phyloP scores from a whole-genome alignment of 2,888 invertebrate genomes.

The Chaetogeoica ovagalla region DNA sequence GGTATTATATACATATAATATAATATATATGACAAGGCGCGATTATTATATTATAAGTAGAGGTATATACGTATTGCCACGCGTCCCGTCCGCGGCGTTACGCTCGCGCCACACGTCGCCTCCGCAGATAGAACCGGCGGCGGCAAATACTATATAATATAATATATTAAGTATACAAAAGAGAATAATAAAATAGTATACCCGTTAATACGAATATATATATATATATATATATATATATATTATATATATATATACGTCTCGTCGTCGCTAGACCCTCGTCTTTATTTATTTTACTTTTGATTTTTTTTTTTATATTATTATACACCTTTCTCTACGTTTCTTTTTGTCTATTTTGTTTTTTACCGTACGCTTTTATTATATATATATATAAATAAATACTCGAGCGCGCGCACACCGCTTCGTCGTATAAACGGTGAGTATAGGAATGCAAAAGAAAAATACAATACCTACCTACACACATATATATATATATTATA shows the following conservation, averaged over 20 bases:
- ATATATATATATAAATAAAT: not conserved
- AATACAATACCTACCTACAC: not conserved
- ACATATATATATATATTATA: no score
- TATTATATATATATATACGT: no score
- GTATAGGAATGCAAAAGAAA: constrained; percentile 21
- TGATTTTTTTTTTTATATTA: constrained; percentile 48
- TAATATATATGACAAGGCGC: no score
- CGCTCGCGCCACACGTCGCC: constrained; percentile 4
- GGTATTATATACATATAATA: not conserved
- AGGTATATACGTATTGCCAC: no score
- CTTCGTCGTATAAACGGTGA: not conserved
- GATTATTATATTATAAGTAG: no score
- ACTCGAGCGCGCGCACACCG: no score
- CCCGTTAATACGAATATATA: constrained; percentile 50
- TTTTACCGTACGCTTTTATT: constrained; percentile 28
- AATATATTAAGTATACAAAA: constrained; percentile 24
- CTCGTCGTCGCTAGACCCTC: constrained; percentile 38
- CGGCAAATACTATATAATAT: no score
- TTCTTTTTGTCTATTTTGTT: not conserved
- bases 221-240: no score
- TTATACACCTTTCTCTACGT: no score
- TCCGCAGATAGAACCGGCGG: constrained; percentile 7
- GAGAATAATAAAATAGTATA: constrained; percentile 46
- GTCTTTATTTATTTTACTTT: constrained; percentile 51
- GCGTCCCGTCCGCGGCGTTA: no score